Conservation (phyloP, 2,113 vertebrate species). For the Rhynchomys soricoides region DNA sequence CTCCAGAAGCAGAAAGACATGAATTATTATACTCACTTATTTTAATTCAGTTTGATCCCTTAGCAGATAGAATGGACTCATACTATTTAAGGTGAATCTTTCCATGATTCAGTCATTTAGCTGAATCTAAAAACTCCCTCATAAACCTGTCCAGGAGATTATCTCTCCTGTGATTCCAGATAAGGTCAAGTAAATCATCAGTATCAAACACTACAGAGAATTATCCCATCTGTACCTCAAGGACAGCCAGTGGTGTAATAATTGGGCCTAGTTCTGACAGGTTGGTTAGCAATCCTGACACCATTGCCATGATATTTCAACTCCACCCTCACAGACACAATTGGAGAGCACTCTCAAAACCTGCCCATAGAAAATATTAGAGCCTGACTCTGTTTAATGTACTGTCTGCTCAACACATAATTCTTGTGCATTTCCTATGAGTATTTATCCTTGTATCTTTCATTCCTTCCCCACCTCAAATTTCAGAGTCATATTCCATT, state of each 20-base stretch:
- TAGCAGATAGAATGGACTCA: background rate
- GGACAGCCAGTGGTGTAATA: background rate
- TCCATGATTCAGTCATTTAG: background rate
- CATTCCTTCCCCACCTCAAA: background rate
- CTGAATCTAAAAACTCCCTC: background rate
- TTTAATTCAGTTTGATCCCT: background rate
- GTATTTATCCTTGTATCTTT: background rate
- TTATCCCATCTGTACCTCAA: background rate
- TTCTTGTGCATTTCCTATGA: background rate
- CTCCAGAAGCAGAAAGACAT: background rate
- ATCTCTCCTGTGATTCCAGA: background rate
- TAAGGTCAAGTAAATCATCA: background rate
- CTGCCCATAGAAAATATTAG: background rate
- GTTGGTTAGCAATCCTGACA: background rate
- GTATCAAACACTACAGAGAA: background rate
- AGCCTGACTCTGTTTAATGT: background rate
- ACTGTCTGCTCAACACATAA: background rate
- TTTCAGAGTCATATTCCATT: background rate
- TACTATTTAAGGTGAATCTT: background rate
- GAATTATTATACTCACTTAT: background rate
- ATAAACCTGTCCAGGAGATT: background rate
- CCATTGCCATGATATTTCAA: background rate
- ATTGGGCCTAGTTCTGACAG: background rate
- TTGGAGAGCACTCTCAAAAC: background rate
- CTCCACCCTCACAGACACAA: background rate